Percentiles rank a stretch among this genome's conserved stretches.
Conservation (phyloP, 2,797 vertebrate genomes). For the Cygnus olor region DNA sequence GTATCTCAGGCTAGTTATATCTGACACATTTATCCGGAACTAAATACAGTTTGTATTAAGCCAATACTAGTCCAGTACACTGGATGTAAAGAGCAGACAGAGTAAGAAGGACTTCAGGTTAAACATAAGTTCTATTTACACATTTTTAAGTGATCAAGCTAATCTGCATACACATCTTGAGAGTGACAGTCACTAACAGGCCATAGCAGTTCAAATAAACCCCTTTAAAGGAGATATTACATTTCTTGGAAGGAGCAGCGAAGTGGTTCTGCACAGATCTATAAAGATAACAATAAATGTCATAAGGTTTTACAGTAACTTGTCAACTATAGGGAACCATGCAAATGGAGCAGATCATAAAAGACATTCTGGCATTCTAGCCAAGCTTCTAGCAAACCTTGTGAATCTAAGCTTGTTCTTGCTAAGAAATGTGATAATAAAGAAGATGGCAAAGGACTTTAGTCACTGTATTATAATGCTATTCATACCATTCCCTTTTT, state of each 20-base stretch:
- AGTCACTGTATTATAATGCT: background rate
- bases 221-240: background rate
- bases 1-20: background rate
- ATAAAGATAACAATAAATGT: background rate
- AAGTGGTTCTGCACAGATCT: background rate
- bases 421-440: background rate
- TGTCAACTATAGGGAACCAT: background rate
- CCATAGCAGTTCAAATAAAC: background rate
- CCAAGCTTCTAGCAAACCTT: background rate
- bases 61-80: background rate
- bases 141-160: background rate
- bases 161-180: background rate
- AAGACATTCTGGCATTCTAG: background rate
- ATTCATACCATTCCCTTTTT: background rate
- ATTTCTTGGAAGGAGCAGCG: background rate
- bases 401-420: background rate
- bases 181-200: background rate
- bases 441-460: background rate
- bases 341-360: background rate
- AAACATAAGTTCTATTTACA: background rate
- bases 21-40: fast-evolving
- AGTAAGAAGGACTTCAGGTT: background rate
- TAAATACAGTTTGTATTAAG: background rate
- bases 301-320: background rate
- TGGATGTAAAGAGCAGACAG: background rate